A percentile compares a stretch with the other conserved stretches of the same genome.
Evolutionary conservation across 2,113 vertebrate species (phyloP).

Genomic region (Platanista minor): DNA sequence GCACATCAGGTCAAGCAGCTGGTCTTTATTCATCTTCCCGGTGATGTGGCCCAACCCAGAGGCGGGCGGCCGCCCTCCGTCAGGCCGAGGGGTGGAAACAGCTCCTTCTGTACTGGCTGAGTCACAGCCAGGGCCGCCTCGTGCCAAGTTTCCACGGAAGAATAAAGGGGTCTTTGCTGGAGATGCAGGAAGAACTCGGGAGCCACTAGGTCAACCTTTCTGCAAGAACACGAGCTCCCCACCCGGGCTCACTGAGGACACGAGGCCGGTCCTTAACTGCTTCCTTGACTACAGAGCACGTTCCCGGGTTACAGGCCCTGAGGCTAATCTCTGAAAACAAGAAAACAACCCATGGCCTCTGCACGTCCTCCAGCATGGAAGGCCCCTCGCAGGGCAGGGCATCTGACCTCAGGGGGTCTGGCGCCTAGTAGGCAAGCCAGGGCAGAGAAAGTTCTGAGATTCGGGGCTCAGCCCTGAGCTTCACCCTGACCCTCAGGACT

Average conservation of each 20-base stretch:
- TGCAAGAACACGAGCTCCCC: not conserved
- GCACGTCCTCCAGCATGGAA: not conserved
- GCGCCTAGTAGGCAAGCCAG: not conserved
- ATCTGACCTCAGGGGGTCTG: not conserved
- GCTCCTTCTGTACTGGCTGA: not conserved
- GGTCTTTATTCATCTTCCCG: not conserved
- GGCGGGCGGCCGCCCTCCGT: not conserved
- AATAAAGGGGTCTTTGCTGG: not conserved
- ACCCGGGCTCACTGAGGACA: not conserved
- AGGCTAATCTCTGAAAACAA: not conserved
- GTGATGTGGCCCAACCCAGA: not conserved
- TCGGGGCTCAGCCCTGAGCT: not conserved
- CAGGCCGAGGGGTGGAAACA: not conserved
- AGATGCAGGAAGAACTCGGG: not conserved
- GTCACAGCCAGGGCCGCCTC: not conserved
- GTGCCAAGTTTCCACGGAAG: not conserved
- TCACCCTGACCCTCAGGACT: not conserved
- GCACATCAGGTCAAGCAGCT: not conserved
- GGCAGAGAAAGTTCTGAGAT: not conserved
- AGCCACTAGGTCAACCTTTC: not conserved
- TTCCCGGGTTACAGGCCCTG: not conserved
- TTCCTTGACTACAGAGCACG: not conserved
- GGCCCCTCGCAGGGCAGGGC: not conserved
- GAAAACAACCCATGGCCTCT: not conserved
- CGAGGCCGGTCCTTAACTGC: not conserved